Base-by-base conservation (phyloP, 2,888 invertebrate genomes). In the Diarsia brunnea region DNA sequence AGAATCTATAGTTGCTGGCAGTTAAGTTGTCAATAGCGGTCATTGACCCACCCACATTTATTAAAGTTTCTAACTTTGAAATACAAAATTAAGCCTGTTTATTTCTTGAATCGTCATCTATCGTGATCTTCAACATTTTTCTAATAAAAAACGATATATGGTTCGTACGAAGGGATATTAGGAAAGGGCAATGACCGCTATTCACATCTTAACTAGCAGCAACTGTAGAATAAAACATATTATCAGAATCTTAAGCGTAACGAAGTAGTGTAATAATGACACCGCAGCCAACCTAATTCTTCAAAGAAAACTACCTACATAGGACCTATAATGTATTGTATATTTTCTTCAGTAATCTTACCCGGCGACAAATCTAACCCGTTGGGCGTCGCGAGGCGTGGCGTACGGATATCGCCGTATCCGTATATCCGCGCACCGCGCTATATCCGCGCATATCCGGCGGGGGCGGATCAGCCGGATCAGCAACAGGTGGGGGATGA, bases 401-500 rank as follows among this genome's bases (percentile, higher is more conserved):
- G 92, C 93, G 87, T 78, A 86, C 89, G 91, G 93, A 90, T 89
- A 55, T 86, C 73, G 80, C 70, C 84, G 90, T 91, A 92, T 92
- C 93, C 92, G 90, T 88, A 89, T 91, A 91, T 91, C 91, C 92
- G 90, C 89, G 89, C 90, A 87, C 82, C 89, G 74, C 89, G 88
- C 87, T 91, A 93, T 94, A 94, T 94, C 95, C 94, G 93, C 89
- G 91, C 88, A 93, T 94, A 95, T 94, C 95, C 95, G 84, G 88
- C 85, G 91, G 90, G 93, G 95, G 95, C 95, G 95, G 95, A 95
- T 95, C 95, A 95, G 94, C 94, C 93, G 95, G 96, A 96, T 96
- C 89, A 94, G 91, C 96, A 96, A 97, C 97, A 97, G 96, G 97
- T 97, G 95, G 95, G 93, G 96, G 96, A 96, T 96, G 96, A 97